Conservation (phyloP, 2,888 invertebrate genomes). For the Epicampocera succincta region DNA sequence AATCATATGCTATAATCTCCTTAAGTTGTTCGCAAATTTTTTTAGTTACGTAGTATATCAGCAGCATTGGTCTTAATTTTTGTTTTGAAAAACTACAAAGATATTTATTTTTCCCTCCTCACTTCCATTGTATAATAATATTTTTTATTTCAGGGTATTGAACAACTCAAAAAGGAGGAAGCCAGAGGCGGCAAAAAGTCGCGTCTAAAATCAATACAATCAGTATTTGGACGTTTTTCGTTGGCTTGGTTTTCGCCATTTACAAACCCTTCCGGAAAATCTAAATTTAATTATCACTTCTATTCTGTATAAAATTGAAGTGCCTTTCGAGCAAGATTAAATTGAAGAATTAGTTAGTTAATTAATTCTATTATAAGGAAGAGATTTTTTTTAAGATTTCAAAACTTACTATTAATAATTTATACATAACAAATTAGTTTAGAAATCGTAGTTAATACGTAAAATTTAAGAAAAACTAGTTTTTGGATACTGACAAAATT, state of each 20-base stretch:
- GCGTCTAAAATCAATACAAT: conserved; percentile 96
- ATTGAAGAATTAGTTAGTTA: conserved; percentile 6
- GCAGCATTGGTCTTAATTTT: no score
- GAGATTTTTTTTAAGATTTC: neutral
- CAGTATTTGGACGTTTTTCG: conserved; percentile 98
- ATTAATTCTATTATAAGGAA: conserved; percentile 18
- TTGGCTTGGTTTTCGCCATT: conserved; percentile 93
- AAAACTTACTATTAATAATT: neutral
- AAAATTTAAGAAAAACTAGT: no score
- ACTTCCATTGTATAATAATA: neutral
- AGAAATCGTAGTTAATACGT: no score
- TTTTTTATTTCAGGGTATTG: conserved; percentile 89
- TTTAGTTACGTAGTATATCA: no score
- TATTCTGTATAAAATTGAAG: conserved; percentile 87
- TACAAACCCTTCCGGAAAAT: conserved; percentile 88
- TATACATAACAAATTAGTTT: no score
- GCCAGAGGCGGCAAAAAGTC: conserved; percentile 96
- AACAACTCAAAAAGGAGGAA: conserved; percentile 97
- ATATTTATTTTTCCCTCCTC: no score
- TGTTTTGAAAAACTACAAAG: no score
- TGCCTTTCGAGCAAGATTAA: conserved; percentile 34
- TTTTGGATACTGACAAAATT: no score
- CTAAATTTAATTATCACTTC: conserved; percentile 90
- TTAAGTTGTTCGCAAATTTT: no score
- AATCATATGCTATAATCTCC: no score